Evolutionary conservation across 2,797 vertebrate genomes (phyloP).

Genomic region (Lepus townsendii): DNA sequence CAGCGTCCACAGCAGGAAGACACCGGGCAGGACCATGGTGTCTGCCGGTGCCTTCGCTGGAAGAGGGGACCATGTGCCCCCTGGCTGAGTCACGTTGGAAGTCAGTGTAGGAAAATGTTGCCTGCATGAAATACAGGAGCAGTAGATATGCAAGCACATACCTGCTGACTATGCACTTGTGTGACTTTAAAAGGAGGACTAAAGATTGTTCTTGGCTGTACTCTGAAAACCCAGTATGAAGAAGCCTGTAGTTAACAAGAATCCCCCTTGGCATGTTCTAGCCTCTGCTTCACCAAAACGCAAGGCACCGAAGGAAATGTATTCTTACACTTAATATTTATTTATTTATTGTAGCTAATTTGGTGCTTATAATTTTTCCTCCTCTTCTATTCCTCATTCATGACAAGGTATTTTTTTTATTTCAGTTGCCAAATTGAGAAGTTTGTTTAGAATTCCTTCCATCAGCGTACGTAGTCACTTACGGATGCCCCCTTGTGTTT

Average conservation of each 20-base stretch:
- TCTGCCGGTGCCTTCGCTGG: background rate
- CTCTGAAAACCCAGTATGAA: background rate
- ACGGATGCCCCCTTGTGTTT: slow-evolving; percentile 66
- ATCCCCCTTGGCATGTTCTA: background rate
- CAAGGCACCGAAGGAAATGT: background rate
- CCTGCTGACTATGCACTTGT: background rate
- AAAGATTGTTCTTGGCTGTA: background rate
- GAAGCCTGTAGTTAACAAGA: slow-evolving; percentile 11
- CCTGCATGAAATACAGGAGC: background rate
- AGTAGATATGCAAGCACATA: background rate
- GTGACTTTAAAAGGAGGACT: background rate
- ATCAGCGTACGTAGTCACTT: background rate
- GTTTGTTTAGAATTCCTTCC: slow-evolving; percentile 26
- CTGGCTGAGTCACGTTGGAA: too few relatives aligned
- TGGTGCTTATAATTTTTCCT: slow-evolving; percentile 1
- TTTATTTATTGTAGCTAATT: background rate
- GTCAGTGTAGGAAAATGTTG: background rate
- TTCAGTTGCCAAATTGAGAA: background rate
- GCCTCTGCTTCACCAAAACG: background rate
- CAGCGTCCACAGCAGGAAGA: background rate
- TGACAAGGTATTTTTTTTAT: slow-evolving; percentile 6
- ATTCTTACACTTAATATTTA: too few relatives aligned
- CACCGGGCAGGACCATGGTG: background rate
- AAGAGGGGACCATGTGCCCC: background rate
- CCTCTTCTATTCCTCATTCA: background rate